Conservation (phyloP, 2,888 invertebrate genomes). For the Andrena fulva region DNA sequence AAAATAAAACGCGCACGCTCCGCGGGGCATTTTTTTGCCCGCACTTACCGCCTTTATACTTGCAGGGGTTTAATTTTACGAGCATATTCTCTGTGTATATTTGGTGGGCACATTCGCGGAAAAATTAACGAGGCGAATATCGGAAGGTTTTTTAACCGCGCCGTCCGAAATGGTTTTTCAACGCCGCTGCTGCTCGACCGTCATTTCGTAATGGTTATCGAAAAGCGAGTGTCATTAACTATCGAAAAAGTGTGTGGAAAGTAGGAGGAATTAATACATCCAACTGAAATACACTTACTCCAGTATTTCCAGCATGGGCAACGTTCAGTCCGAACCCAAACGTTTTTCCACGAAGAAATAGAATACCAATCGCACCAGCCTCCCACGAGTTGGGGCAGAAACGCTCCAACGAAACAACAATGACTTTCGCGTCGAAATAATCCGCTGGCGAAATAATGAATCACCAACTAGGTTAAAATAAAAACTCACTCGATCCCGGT, state of each 20-base stretch:
- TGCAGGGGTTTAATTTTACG: conserved; percentile 43
- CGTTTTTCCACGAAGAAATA: background rate
- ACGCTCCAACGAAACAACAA: background rate
- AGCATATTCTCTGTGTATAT: conserved; percentile 50
- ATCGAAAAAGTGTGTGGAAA: background rate
- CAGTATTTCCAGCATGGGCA: background rate
- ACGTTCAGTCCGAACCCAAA: background rate
- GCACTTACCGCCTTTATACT: conserved; percentile 41
- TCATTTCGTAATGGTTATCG: conserved; percentile 46
- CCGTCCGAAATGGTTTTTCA: conserved; percentile 34
- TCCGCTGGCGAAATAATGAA: background rate
- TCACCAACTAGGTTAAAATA: conserved; percentile 7
- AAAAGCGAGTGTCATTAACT: conserved; percentile 27
- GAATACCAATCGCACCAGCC: background rate
- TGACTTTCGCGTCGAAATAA: background rate
- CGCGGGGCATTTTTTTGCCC: conserved; percentile 26
- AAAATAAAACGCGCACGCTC: conserved; percentile 20
- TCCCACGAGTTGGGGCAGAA: background rate
- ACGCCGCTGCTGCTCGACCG: conserved; percentile 37
- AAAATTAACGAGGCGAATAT: conserved; percentile 52
- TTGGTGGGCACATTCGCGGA: conserved; percentile 40
- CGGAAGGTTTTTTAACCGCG: conserved; percentile 29
- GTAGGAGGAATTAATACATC: background rate
- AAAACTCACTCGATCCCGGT: background rate
- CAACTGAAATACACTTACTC: background rate